These are phyloP conservation scores for Tetragnatha versicolor DNA, from an alignment of 1,140 invertebrate species.

Conservation along the genomic window DNA sequence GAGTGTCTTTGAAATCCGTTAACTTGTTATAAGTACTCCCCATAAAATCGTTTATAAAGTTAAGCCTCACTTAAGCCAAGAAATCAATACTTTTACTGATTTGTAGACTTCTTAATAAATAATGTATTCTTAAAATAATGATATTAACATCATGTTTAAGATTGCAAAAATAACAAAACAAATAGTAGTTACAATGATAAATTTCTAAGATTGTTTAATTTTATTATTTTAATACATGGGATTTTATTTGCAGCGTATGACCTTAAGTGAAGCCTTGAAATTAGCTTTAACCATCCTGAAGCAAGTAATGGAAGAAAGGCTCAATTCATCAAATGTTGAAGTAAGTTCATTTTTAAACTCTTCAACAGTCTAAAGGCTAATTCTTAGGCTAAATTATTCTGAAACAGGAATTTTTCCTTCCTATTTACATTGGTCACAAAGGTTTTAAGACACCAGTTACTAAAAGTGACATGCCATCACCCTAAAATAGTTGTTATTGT, in stretches of 20 bases:
- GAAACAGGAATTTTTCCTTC: background rate
- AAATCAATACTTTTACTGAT: too few relatives aligned
- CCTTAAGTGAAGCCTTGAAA: conserved; percentile 93
- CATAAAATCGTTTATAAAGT: background rate
- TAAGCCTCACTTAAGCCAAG: too few relatives aligned
- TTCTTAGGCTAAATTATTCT: background rate
- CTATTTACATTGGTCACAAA: background rate
- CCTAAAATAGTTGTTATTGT: too few relatives aligned
- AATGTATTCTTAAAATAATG: conserved; percentile 53
- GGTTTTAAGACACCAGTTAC: conserved; percentile 1
- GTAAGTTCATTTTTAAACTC: conserved; percentile 66
- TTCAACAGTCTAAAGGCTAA: background rate
- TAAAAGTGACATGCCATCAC: conserved; percentile 22
- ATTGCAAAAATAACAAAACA: too few relatives aligned
- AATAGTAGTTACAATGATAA: background rate
- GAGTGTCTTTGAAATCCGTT: conserved; percentile 36
- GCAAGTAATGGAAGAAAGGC: conserved; percentile 99
- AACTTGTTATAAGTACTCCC: background rate
- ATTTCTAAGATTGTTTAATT: background rate
- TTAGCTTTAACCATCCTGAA: conserved; percentile 93
- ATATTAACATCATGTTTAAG: background rate
- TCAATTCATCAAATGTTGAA: conserved; percentile 97
- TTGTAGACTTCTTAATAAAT: background rate
- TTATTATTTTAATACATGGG: background rate
- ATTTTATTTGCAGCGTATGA: conserved; percentile 83